Base-by-base conservation (phyloP, 2,113 vertebrate genomes). In the Psophia crepitans region DNA sequence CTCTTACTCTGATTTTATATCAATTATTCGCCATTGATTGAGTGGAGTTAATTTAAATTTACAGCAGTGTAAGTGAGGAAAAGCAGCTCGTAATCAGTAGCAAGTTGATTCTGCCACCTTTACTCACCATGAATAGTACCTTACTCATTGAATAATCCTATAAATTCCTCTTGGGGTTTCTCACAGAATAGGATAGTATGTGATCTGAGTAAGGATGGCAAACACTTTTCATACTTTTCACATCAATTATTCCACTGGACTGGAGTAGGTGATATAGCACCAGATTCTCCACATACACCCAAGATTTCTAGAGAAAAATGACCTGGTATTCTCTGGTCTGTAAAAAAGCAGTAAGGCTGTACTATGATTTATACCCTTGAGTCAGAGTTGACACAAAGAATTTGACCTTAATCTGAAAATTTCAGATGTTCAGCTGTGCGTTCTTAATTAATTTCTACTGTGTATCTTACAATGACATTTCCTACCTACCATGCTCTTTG, bases 21-120 rank as follows among this genome's bases (percentile, higher is more conserved):
- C 95, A 96, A 96, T 96, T 96, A 93, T 94, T 90, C 2, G 3
- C 95, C 96, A 97, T 96, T 97, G 96, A 95, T 94, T 96, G 76
- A 88, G 91, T 96, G 83, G 92, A 97, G 95, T 92, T 95, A 97
- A 96, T 97, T 96, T 97, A 97, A 97, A 96, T 97, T 97, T 96
- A 94, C 93, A 91, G 89, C 97, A 89, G 74, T 71, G 75, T 94
- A 96, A 96, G 95, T 94, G 91, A 97, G 90, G 87, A 96, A 96
- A 97, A 96, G 93, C 90, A 0, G 87, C 92, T 92, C 1, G 27
- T 95, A 97, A 96, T 97, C 89, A 95, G 96, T 66, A 95, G 84
- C 91, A 78, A 92, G 94, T 94, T 95, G 79, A 97, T 96, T 96
- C 94, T 97, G 95, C 87, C 87, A 96, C 83, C 89, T 96, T 96